Evolutionary conservation across 2,797 vertebrate species (phyloP), one percentile per base, ranked within the genome.

Genomic region (Eutrigla gurnardus): DNA sequence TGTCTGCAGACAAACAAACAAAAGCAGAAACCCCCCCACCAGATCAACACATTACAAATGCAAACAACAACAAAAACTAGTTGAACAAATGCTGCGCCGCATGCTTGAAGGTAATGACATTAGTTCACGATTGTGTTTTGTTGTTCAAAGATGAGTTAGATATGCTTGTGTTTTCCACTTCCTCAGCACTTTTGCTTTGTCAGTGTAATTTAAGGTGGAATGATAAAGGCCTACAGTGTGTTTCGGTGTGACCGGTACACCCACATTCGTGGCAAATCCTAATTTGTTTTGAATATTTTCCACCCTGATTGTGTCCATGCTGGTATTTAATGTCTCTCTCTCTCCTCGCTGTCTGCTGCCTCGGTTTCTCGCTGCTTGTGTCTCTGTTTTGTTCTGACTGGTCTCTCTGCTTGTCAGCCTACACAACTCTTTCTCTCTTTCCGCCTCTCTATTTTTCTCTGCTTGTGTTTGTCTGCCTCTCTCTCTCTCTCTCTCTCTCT

Each of bases 91-190:
- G 17, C 7, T 0, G 3, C 14, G 0, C 53, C 14, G 18, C 7
- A 1, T 65, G 70, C 63, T 70, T 67, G 15, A 33, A 12, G 32
- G 39, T 61, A 69, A 58, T 66, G 75, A 65, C n/a, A 40, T 71
- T 1, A 43, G n/a, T 36, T 46, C 33, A 42, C 47, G 15, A 50
- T 17, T 35, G 45, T 63, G 47, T 49, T 74, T 65, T 78, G 36
- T 4, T 52, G 42, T 49, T 69, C 40, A 64, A 18, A 70, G 65
- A 50, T 33, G 55, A 61, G 49, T 35, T 53, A 17, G 73, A 65
- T 65, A 40, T 11, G 47, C 47, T 82, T 71, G 54, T 73, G 54
- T 68, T 85, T 88, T 76, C 77, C 66, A 62, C 79, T 77, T 45
- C 60, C 71, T 83, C 76, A 80, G 71, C 78, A 73, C 39, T 45